phyloP scores from a whole-genome alignment of 2,797 vertebrate species.

The Nannoperca australis region DNA sequence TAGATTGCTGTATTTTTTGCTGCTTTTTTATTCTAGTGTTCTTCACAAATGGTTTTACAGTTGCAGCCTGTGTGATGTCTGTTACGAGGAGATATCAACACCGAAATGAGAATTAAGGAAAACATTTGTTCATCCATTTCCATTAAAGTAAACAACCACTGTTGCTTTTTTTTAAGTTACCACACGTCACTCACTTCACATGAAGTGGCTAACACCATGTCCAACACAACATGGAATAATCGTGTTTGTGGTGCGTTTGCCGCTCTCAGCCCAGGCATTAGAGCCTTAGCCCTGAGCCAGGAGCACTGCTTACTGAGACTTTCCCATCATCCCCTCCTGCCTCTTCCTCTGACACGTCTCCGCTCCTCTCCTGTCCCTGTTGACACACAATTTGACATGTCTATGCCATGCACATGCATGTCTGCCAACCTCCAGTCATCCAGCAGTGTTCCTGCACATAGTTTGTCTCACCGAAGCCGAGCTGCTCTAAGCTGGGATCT shows the following conservation, averaged over 20 bases:
- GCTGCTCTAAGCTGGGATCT: slow-evolving; percentile 20
- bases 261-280: slow-evolving; percentile 32
- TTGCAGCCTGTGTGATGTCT: slow-evolving; percentile 1
- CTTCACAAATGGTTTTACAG: not conserved
- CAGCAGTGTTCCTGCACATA: slow-evolving; percentile 30
- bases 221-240: slow-evolving; percentile 37
- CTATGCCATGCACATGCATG: slow-evolving; percentile 28
- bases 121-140: not conserved
- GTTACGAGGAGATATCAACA: not conserved
- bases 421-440: slow-evolving; percentile 34
- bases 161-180: not conserved
- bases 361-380: slow-evolving; percentile 48
- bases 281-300: slow-evolving; percentile 45
- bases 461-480: slow-evolving; percentile 45
- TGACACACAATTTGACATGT: slow-evolving; percentile 53
- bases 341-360: slow-evolving; percentile 35
- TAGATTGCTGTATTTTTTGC: not conserved
- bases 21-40: not conserved
- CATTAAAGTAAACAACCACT: not conserved
- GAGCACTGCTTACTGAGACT: slow-evolving; percentile 38
- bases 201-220: slow-evolving; percentile 25
- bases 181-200: slow-evolving; percentile 23
- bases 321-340: slow-evolving; percentile 40
- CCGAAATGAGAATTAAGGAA: not conserved
- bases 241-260: slow-evolving; percentile 47